Percentiles rank a stretch among this genome's conserved stretches.
These are phyloP conservation scores for Probosciger aterrimus DNA, from an alignment of 2,113 vertebrate species.

Conservation along the genomic window DNA sequence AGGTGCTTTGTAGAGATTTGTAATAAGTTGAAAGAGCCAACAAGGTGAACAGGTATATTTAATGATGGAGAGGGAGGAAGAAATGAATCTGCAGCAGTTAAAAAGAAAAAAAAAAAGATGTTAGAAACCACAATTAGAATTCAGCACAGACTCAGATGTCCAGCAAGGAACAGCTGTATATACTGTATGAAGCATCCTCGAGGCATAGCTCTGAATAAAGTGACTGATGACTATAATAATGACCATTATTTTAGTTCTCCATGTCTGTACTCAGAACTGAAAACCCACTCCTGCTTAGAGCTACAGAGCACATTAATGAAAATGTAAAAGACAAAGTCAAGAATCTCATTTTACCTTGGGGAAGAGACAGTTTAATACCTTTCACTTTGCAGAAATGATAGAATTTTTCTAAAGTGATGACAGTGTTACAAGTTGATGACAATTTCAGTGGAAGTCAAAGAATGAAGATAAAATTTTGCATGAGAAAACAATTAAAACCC, in stretches of 20 bases:
- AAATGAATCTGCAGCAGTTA: neutral
- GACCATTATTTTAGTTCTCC: neutral
- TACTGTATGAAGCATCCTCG: neutral
- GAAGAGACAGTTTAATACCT: neutral
- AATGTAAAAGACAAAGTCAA: neutral
- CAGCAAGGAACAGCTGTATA: neutral
- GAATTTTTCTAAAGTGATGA: neutral
- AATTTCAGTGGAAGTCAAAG: neutral
- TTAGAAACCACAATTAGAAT: neutral
- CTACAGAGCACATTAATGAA: slow-evolving; percentile 3
- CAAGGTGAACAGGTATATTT: neutral
- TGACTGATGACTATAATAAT: slow-evolving; percentile 14
- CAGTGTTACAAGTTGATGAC: neutral
- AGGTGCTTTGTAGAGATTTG: neutral
- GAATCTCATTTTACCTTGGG: slow-evolving; percentile 1
- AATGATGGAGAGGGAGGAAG: neutral
- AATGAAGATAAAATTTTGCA: neutral
- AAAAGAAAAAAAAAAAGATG: neutral
- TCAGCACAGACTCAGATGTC: neutral
- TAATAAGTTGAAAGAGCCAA: neutral
- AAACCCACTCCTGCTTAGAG: neutral
- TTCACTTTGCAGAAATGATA: neutral
- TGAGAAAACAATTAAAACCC: neutral
- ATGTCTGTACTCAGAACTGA: neutral
- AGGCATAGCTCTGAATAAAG: neutral